Evolutionary conservation across 2,888 invertebrate genomes (phyloP).

Genomic region (Plebejus melissa): DNA sequence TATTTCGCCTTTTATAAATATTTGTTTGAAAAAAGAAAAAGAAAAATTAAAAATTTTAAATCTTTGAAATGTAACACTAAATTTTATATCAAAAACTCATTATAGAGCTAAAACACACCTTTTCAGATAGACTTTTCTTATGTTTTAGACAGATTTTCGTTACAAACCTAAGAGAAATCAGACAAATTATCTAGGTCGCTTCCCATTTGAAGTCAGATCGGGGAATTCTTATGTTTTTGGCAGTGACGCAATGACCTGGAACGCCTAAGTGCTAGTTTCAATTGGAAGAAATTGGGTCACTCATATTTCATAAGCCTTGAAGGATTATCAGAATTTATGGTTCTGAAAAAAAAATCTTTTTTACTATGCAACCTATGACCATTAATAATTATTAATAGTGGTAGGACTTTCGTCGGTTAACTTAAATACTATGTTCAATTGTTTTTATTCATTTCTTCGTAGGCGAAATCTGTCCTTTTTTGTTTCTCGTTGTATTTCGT

Average conservation of each 20-base stretch:
- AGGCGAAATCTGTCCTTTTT: too few relatives aligned
- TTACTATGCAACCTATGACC: background rate
- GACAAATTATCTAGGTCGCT: background rate
- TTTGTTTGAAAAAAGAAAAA: too few relatives aligned
- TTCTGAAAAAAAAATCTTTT: background rate
- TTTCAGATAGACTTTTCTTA: background rate
- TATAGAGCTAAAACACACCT: background rate
- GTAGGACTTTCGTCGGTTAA: too few relatives aligned
- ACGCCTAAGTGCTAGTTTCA: conserved; percentile 34
- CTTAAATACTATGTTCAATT: too few relatives aligned
- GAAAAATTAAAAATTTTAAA: too few relatives aligned
- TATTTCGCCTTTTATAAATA: too few relatives aligned
- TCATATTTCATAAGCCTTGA: conserved; percentile 22
- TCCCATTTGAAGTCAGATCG: background rate
- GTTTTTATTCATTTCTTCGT: too few relatives aligned
- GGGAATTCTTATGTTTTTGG: conserved; percentile 34
- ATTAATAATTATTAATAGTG: too few relatives aligned
- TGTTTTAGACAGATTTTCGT: background rate
- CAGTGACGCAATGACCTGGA: conserved; percentile 36
- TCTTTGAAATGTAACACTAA: background rate
- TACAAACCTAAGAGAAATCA: background rate
- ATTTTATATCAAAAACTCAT: background rate
- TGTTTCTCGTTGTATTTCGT: too few relatives aligned
- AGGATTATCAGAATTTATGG: background rate
- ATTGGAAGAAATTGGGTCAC: conserved; percentile 31